These are phyloP conservation scores for Phthorimaea operculella DNA, from an alignment of 1,140 invertebrate species.

Conservation along the genomic window DNA sequence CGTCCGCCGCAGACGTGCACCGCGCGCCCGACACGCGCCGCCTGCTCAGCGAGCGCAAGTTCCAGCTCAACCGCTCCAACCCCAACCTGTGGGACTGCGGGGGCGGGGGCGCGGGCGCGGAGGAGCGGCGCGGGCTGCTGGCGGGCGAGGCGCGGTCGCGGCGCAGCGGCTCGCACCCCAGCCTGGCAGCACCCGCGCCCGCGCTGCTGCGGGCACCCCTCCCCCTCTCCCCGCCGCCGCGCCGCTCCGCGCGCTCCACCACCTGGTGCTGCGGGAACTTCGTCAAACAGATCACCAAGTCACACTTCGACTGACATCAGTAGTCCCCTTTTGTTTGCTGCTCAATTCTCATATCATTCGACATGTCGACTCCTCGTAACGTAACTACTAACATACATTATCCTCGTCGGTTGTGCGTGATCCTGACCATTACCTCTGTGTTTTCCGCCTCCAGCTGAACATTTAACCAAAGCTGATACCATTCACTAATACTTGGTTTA, in stretches of 20 bases:
- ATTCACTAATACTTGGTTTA: conserved; percentile 19
- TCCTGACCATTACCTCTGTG: conserved; percentile 15
- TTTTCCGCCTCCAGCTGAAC: conserved; percentile 15
- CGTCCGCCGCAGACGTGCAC: conserved; percentile 56
- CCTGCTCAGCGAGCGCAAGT: conserved; percentile 51
- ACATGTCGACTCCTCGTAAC: background rate
- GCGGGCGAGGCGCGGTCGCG: conserved; percentile 35
- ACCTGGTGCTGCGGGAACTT: conserved; percentile 73
- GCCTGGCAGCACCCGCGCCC: conserved; percentile 2
- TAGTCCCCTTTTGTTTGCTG: conserved; percentile 17
- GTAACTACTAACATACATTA: conserved; percentile 6
- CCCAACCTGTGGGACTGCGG: conserved; percentile 57
- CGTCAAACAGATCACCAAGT: conserved; percentile 70
- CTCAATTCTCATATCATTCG: conserved; percentile 13
- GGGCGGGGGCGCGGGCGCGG: conserved; percentile 38
- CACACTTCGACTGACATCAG: conserved; percentile 69
- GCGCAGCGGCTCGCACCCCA: conserved; percentile 23
- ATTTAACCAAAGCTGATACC: conserved; percentile 28
- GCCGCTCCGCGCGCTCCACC: conserved; percentile 68
- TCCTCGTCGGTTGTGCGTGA: conserved; percentile 24
- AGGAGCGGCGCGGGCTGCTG: conserved; percentile 37
- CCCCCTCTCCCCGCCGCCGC: conserved; percentile 27
- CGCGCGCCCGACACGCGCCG: conserved; percentile 46
- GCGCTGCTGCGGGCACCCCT: conserved; percentile 22
- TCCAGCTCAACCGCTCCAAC: conserved; percentile 60